Base-by-base conservation (phyloP, 2,113 vertebrate genomes). In the Phocoena sinus region DNA sequence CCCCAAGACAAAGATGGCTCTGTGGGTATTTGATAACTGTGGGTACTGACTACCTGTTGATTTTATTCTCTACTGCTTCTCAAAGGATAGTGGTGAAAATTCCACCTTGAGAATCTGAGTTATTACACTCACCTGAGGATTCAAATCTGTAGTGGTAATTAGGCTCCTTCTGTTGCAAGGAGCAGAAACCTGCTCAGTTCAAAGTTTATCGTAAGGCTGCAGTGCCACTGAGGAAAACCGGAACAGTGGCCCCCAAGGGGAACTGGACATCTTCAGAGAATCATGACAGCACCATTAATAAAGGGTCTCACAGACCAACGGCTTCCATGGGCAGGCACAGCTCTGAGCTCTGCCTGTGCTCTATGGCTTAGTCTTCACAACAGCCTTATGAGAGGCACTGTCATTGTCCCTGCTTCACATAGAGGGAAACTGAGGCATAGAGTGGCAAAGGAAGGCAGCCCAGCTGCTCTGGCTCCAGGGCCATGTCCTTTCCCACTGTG, bases 61-160 rank as follows among this genome's bases (percentile, higher is more conserved):
- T 23, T 31, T 65, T n/a, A 77, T 84, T 93, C n/a, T 44, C 47
- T 47, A 44, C 11, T 44, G 17, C 41, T 96, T 86, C 25, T 91
- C 31, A 41, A 12, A 74, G 33, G n/a, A 53, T 5, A 11, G n/a
- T 53, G 74, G 18, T 82, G 5, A 44, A 11, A 53, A 76, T 62
- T 87, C 65, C 23, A n/a, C 18, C 50, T 50, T 31, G 82, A 79
- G 26, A 36, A 53, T 14, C n/a, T 70, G 77, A 82, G 11, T 50
- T 84, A 13, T 56, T 76, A 8, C 9, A 28, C 17, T 63, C 56
- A 23, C 79, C 44, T 58, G 31, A 73, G 36, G 17, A 31, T 77
- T 83, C 85, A 85, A 8, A 56, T 47, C 25, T 26, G 20, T 4
- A 68, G 26, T 84, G 11, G 14, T n/a, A 58, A 36, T 80, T 31